Conservation (phyloP, 2,113 vertebrate genomes). For the Lampris incognitus region DNA sequence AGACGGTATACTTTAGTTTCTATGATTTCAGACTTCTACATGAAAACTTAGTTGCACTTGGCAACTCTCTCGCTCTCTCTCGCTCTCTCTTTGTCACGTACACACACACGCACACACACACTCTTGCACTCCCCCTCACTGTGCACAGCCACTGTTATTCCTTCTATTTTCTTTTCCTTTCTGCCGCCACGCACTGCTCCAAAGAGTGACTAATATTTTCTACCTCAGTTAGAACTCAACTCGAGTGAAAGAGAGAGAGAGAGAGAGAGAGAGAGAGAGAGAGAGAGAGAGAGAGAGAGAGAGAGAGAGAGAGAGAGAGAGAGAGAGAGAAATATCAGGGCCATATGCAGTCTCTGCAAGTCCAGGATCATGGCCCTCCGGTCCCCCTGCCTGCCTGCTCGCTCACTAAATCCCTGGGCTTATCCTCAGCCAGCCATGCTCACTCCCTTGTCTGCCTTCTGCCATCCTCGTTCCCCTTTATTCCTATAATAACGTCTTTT, state of each 20-base stretch:
- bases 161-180: constrained; percentile 65
- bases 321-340: constrained; percentile 30
- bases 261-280: background rate
- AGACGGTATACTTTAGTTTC: constrained; percentile 12
- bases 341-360: constrained; percentile 53
- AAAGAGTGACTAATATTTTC: constrained; percentile 79
- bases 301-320: constrained; percentile 9
- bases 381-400: too few species aligned
- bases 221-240: constrained; percentile 59
- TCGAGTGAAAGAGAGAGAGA: constrained; percentile 13
- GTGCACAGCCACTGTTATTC: constrained; percentile 44
- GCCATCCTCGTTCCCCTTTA: too few species aligned
- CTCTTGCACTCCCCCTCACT: constrained; percentile 23
- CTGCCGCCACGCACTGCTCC: constrained; percentile 53
- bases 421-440: too few species aligned
- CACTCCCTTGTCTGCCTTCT: too few species aligned
- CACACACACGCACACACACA: constrained; percentile 19
- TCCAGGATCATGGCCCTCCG: too few species aligned
- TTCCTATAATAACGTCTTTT: too few species aligned
- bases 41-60: constrained; percentile 36
- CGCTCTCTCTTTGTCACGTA: constrained; percentile 17
- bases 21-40: constrained; percentile 34
- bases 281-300: constrained; percentile 23
- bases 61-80: constrained; percentile 10
- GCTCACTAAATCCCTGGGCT: too few species aligned